Base-by-base conservation (phyloP, 2,888 invertebrate genomes). In the Andrena chrysosceles region DNA sequence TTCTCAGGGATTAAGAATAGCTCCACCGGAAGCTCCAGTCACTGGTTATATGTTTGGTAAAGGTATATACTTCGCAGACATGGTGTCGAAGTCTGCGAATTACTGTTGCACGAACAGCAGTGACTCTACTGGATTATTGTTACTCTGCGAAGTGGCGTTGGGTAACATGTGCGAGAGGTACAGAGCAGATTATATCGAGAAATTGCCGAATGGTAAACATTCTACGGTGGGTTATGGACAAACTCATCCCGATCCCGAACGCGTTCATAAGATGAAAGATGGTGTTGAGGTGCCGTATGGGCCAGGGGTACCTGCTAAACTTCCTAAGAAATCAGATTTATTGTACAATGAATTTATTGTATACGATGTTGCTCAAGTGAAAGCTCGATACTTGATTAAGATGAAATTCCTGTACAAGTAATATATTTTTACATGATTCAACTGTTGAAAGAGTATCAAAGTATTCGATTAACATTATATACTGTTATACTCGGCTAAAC, bases 11-110 rank as follows among this genome's bases (percentile, higher is more conserved):
- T 95, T 99, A 73, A 96, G 99, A 89, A 99, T 99, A 92, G 99
- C 99, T 16, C 99, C 99, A 0, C 99, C 99, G 0, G 99, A 99
- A 94, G 99, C 99, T 0, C 99, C 99, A 0, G 97, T 96, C 62
- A 97, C 98, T 2, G 97, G 98, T 87, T 98, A 98, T 94, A 99
- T 99, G 99, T 99, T 99, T 94, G 99, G 99, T 83, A 99, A 99
- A 95, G 99, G 99, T 91, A 92, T 94, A 60, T 94, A 94, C 74
- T 99, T 99, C 94, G 99, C 99, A 10, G 99, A 99, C 94, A 99
- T 99, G 99, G 99, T 99, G 1, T 98, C 98, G 7, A 99, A 99
- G 94, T 99, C 99, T 0, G 99, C 99, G 8, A 99, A 99, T 94
- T 99, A 99, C 94, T 99, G 99, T 94, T 96, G 96, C 92, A 97